Percentiles rank a stretch among this genome's conserved stretches.
Evolutionary conservation across 2,113 vertebrate species (phyloP).

Genomic region (Dasyprocta punctata): DNA sequence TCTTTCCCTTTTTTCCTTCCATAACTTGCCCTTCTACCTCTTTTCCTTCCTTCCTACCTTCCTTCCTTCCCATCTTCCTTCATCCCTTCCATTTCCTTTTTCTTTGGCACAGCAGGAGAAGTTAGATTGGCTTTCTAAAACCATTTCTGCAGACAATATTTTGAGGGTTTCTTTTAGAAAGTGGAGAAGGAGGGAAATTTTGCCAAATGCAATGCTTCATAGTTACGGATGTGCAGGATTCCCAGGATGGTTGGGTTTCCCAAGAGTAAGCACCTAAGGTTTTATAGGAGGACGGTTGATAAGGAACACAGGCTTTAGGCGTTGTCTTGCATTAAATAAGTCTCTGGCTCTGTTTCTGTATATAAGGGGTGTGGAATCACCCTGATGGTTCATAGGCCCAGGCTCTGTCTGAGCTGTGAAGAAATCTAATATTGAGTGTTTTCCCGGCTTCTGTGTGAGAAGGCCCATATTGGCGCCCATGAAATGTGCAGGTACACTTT

Average conservation of each 20-base stretch:
- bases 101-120: background rate
- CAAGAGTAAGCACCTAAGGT: background rate
- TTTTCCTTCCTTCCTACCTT: too few relatives aligned
- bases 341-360: slow-evolving; percentile 22
- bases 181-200: background rate
- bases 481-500: background rate
- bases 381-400: background rate
- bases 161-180: background rate
- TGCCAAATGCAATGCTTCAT: background rate
- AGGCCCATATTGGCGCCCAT: too few relatives aligned
- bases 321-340: background rate
- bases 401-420: background rate
- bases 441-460: background rate
- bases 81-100: too few relatives aligned
- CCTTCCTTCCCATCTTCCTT: too few relatives aligned
- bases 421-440: background rate
- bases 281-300: background rate
- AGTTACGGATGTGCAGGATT: background rate
- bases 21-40: background rate
- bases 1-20: too few relatives aligned
- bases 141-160: background rate
- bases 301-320: background rate
- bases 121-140: background rate
- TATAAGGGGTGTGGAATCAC: background rate
- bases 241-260: background rate